Evolutionary conservation across 1,140 invertebrate genomes (phyloP), one percentile per base, ranked within the genome.

Genomic region (Triops cancriformis): DNA sequence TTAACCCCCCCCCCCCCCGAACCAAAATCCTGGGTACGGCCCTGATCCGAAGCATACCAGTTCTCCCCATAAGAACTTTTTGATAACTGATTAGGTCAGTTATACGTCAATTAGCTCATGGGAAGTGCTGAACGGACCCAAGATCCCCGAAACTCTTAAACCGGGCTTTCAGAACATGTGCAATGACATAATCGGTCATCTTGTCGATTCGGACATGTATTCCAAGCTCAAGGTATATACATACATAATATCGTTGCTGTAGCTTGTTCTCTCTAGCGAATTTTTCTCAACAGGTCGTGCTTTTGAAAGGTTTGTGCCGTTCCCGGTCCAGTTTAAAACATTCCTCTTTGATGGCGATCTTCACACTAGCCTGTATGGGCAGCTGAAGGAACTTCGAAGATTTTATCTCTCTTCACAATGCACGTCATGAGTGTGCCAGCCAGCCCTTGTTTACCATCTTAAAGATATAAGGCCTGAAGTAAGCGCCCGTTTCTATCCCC

Each of bases 381-480:
- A 51, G 90, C 94, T 0, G 90, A 94, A 82, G 95, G 94, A 85
- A 94, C 94, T 23, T 91, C 94, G 80, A 95, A 95, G 82, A 86
- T 97, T 42, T 87, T 97, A 76, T 92, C 91, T 14, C 89, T 93
- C 85, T 97, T 95, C 86, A 86, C 97, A 5, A 91, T 96, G 78
- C 92, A 98, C 83, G 93, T 98, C 74, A 85, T 98, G 73, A 94
- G 94, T 77, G 92, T 97, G 51, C 96, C 96, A n/a, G n/a, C n/a
- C n/a, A 76, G 94, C 91, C 18, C 84, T 98, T 14, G 86, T 98
- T 6, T 89, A 91, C 81, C 94, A 97, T 83, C 86, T 97, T 80
- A 88, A 92, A 81, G 87, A 86, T 76, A 87, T 92, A 78, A 90
- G 93, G 31, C 90, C 91, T n/a, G 94, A 96, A 88, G 89, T 90